These are phyloP conservation scores for Diarsia rubi DNA, from an alignment of 2,888 invertebrate genomes.

Conservation along the genomic window DNA sequence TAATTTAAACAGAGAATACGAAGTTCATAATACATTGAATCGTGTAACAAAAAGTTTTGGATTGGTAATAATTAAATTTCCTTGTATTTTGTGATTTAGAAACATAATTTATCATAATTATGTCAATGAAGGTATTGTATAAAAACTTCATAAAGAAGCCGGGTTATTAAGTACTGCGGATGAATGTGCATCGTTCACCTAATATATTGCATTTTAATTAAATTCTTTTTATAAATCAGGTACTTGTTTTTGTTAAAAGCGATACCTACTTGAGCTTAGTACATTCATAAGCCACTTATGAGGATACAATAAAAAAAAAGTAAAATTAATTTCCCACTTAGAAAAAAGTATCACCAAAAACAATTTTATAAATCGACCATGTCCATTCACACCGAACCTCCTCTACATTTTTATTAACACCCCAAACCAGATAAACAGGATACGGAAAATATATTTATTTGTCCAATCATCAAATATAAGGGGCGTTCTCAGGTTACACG, in stretches of 20 bases:
- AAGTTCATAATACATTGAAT: conserved; percentile 51
- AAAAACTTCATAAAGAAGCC: conserved; percentile 42
- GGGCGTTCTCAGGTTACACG: conserved; percentile 90
- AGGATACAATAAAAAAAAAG: background rate
- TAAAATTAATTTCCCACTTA: background rate
- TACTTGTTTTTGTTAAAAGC: conserved; percentile 10
- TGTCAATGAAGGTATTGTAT: conserved; percentile 37
- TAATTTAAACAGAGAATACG: conserved; percentile 52
- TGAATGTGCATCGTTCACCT: conserved; percentile 1
- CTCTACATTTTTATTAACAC: conserved; percentile 91
- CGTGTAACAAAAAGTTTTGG: conserved; percentile 52
- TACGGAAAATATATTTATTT: conserved; percentile 91
- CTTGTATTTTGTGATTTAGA: conserved; percentile 53
- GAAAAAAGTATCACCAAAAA: background rate
- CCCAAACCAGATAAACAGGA: conserved; percentile 90
- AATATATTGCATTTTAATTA: conserved; percentile 11
- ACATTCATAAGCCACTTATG: background rate
- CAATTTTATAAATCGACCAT: conserved; percentile 1
- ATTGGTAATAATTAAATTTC: conserved; percentile 52
- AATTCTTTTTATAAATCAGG: background rate
- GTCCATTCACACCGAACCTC: conserved; percentile 68
- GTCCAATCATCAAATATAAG: conserved; percentile 90
- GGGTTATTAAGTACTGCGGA: conserved; percentile 13
- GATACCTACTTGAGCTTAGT: background rate
- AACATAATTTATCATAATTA: conserved; percentile 64